Percentiles rank a stretch among this genome's conserved stretches.
These are phyloP conservation scores for Lineus longissimus DNA, from an alignment of 1,140 invertebrate species.

Conservation along the genomic window DNA sequence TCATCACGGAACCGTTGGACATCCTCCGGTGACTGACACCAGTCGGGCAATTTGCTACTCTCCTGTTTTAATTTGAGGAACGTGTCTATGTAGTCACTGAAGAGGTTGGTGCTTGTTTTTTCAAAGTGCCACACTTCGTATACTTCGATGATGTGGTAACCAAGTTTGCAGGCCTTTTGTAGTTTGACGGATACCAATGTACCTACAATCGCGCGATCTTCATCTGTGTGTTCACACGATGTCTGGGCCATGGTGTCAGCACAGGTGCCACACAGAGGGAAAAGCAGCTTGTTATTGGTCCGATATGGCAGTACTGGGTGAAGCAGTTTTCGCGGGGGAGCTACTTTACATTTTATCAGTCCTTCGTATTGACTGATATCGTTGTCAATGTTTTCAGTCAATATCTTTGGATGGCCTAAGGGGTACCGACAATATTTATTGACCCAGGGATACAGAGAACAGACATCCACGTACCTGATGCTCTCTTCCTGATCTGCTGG, in stretches of 20 bases:
- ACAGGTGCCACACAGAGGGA: constrained; percentile 16
- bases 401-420: constrained; percentile 45
- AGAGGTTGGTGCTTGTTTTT: constrained; percentile 27
- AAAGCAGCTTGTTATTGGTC: too few relatives aligned
- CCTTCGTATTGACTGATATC: constrained; percentile 24
- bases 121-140: constrained; percentile 44
- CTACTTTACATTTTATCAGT: constrained; percentile 28
- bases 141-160: constrained; percentile 45
- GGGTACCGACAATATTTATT: constrained; percentile 34
- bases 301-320: too few relatives aligned
- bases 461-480: constrained; percentile 47
- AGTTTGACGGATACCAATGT: constrained; percentile 51
- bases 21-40: constrained; percentile 14
- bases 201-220: constrained; percentile 37
- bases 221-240: constrained; percentile 5
- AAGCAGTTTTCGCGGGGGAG: constrained; percentile 1
- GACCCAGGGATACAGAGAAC: constrained; percentile 35
- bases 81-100: constrained; percentile 23
- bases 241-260: constrained; percentile 15
- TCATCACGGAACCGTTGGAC: constrained; percentile 33
- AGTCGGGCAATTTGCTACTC: constrained; percentile 19
- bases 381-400: constrained; percentile 28
- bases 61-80: constrained; percentile 32
- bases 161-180: constrained; percentile 36
- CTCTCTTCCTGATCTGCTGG: constrained; percentile 31